Evolutionary conservation across 2,797 vertebrate species (phyloP).

Genomic region (Caiman crocodilus): DNA sequence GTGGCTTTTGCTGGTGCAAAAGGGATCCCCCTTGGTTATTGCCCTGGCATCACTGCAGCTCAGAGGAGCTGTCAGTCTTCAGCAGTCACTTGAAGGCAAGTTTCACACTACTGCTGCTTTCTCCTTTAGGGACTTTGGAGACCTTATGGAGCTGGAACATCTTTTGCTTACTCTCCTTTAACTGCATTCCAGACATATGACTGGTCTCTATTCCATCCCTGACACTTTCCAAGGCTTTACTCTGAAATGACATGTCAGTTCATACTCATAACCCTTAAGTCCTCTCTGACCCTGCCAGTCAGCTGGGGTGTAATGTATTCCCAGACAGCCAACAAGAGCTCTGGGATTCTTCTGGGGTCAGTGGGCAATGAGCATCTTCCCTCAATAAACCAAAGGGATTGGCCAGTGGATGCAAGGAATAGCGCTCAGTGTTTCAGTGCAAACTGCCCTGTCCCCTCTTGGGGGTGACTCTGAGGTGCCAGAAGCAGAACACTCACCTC

Average conservation of each 20-base stretch:
- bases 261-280: not conserved
- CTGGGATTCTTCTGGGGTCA: not conserved
- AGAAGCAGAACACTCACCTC: slow-evolving; percentile 72
- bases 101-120: not conserved
- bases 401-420: not conserved
- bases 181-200: not conserved
- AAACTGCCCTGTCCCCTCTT: not conserved
- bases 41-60: not conserved
- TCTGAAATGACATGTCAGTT: not conserved
- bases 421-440: not conserved
- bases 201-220: no score
- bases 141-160: not conserved
- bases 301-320: not conserved
- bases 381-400: not conserved
- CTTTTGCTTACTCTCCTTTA: not conserved
- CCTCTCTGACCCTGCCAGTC: not conserved
- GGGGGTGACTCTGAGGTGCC: fast-evolving
- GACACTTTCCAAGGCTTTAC: not conserved
- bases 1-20: not conserved
- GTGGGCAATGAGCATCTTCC: not conserved
- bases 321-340: no score
- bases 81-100: not conserved
- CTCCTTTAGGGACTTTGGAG: not conserved
- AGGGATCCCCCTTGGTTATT: not conserved
- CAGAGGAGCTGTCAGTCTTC: not conserved